Evolutionary conservation across 2,797 vertebrate genomes (phyloP), one percentile per base, ranked within the genome.

Genomic region (Megaceryle alcyon): DNA sequence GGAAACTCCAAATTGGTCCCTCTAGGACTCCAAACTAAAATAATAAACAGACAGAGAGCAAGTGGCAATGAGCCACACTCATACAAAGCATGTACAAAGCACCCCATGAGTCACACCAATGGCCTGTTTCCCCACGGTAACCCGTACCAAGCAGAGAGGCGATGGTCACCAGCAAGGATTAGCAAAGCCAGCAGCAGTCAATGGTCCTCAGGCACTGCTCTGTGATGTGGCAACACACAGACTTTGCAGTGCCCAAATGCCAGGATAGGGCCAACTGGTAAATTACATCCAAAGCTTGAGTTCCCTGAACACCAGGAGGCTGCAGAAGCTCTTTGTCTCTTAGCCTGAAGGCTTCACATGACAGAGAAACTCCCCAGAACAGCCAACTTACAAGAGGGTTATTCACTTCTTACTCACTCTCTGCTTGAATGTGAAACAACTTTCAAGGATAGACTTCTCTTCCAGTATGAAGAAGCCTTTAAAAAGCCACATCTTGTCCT

Each of bases 31-130:
- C 31, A 63, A 63, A 53, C 37, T 59, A 51, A 85, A 82, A n/a
- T 43, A 81, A 53, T 15, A n/a, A 56, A 8, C 23, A 54, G 56
- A n/a, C 39, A 28, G 15, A 66, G 63, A 60, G 79, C 68, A 17
- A 57, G 69, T 41, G 78, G 51, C 56, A 33, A 9, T 23, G 28
- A 68, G 78, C 83, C 75, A n/a, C 29, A 4, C 1, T 18, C 41
- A 17, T 8, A n/a, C 46, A 66, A 14, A 70, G 48, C 21, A 5
- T 2, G 28, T 26, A 31, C 29, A 21, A 33, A 82, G 20, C 35
- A 72, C 41, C 8, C 23, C 29, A 1, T 2, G n/a, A 48, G 39
- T 39, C 69, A 29, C 46, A 16, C 6, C 0, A 1, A 4, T 16
- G 29, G 39, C 18, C 33, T 11, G 23, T 25, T 48, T 75, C 37